Conservation (phyloP, 2,888 invertebrate genomes). For the Eumerus sabulonum region DNA sequence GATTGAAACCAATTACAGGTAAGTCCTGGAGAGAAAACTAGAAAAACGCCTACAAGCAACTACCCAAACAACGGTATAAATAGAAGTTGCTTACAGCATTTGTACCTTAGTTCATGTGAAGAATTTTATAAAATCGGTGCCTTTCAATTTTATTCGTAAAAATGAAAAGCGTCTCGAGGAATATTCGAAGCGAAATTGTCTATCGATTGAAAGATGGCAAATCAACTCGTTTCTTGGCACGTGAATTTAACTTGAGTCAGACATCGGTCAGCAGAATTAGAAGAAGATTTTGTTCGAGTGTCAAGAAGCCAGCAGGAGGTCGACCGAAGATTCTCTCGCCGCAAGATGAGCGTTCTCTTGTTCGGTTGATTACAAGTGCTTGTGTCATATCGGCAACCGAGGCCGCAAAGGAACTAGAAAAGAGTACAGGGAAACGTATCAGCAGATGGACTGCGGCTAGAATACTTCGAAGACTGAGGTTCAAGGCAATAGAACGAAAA, state of each 20-base stretch:
- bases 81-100: no score
- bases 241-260: slow-evolving; percentile 43
- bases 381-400: slow-evolving; percentile 47
- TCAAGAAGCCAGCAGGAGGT: slow-evolving; percentile 28
- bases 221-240: slow-evolving; percentile 43
- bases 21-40: no score
- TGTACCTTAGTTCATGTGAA: no score
- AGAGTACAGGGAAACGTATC: slow-evolving; percentile 43
- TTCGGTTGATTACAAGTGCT: slow-evolving; percentile 45
- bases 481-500: slow-evolving; percentile 49
- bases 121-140: no score
- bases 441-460: slow-evolving; percentile 58
- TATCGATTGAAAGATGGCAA: slow-evolving; percentile 32
- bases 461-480: slow-evolving; percentile 22
- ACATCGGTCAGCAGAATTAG: slow-evolving; percentile 36
- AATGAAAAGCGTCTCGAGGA: slow-evolving; percentile 37
- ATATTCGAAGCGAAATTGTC: slow-evolving; percentile 31
- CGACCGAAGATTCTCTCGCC: slow-evolving; percentile 44
- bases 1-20: neutral
- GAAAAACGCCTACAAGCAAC: no score
- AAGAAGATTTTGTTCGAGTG: slow-evolving; percentile 15
- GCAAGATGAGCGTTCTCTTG: slow-evolving; percentile 53
- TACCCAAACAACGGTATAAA: neutral
- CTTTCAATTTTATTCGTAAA: no score
- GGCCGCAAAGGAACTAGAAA: slow-evolving; percentile 56